These are phyloP conservation scores for Drosophila ironensis DNA, from an alignment of 1,140 invertebrate genomes.

Conservation along the genomic window DNA sequence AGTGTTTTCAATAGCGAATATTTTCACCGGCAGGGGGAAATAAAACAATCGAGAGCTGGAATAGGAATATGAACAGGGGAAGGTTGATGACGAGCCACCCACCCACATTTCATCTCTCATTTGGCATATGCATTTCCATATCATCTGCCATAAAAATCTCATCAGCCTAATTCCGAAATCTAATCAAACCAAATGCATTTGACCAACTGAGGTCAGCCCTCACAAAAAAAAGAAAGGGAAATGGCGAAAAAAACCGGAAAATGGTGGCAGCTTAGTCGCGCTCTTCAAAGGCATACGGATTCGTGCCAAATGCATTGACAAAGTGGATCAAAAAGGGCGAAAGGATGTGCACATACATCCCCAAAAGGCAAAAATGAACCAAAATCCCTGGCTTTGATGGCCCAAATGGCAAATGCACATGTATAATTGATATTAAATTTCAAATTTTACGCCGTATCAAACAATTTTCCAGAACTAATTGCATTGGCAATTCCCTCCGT, in stretches of 20 bases:
- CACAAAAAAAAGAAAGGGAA: neutral
- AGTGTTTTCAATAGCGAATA: constrained; percentile 38
- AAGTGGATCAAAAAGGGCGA: constrained; percentile 36
- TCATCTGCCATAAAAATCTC: constrained; percentile 41
- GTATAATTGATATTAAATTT: constrained; percentile 36
- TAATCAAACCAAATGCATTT: constrained; percentile 70
- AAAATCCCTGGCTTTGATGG: neutral
- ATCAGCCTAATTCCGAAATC: constrained; percentile 62
- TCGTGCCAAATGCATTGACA: constrained; percentile 47
- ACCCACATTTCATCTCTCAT: constrained; percentile 18
- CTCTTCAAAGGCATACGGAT: constrained; percentile 39
- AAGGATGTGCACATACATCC: constrained; percentile 19
- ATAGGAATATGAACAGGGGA: neutral
- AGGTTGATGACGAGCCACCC: neutral
- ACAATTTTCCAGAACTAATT: constrained; percentile 48
- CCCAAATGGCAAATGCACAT: constrained; percentile 15
- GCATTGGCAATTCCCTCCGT: too few species aligned
- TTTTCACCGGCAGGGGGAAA: constrained; percentile 32
- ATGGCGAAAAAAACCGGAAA: constrained; percentile 5
- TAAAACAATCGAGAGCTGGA: constrained; percentile 5
- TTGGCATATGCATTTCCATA: constrained; percentile 31
- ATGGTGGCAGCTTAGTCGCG: constrained; percentile 34
- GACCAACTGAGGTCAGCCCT: constrained; percentile 47
- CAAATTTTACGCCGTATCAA: constrained; percentile 47
- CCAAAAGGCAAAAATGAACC: neutral